Evolutionary conservation across 2,113 vertebrate species (phyloP).

Genomic region (Caranx ignobilis): DNA sequence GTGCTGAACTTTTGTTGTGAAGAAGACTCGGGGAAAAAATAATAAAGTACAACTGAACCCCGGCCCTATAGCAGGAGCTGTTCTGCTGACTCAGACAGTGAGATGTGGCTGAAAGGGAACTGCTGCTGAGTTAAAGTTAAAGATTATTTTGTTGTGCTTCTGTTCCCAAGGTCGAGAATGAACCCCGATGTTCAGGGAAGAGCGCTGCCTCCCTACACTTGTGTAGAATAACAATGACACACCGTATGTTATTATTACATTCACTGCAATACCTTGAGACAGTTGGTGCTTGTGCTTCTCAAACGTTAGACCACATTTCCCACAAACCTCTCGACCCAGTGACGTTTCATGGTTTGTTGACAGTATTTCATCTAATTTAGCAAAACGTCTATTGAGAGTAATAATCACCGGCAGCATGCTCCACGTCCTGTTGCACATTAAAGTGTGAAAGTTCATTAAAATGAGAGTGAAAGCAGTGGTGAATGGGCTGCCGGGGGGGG

Average conservation of each 20-base stretch:
- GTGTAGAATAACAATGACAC: too few relatives aligned
- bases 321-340: not conserved
- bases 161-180: not conserved
- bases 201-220: not conserved
- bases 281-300: not conserved
- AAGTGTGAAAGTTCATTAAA: not conserved
- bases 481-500: not conserved
- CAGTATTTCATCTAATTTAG: not conserved
- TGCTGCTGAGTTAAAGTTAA: too few relatives aligned
- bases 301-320: not conserved
- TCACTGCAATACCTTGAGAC: not conserved
- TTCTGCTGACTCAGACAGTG: too few relatives aligned
- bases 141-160: not conserved
- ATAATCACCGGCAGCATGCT: not conserved
- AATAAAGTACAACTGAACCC: too few relatives aligned
- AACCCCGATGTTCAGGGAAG: not conserved
- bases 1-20: too few relatives aligned
- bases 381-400: not conserved
- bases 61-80: too few relatives aligned
- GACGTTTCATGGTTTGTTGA: not conserved
- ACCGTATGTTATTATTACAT: not conserved
- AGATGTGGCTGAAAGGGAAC: too few relatives aligned
- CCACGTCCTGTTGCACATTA: not conserved
- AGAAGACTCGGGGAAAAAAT: too few relatives aligned
- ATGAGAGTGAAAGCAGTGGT: not conserved